Evolutionary conservation across 2,888 invertebrate genomes (phyloP), one percentile per base, ranked within the genome.

Genomic region (Plutella xylostella): DNA sequence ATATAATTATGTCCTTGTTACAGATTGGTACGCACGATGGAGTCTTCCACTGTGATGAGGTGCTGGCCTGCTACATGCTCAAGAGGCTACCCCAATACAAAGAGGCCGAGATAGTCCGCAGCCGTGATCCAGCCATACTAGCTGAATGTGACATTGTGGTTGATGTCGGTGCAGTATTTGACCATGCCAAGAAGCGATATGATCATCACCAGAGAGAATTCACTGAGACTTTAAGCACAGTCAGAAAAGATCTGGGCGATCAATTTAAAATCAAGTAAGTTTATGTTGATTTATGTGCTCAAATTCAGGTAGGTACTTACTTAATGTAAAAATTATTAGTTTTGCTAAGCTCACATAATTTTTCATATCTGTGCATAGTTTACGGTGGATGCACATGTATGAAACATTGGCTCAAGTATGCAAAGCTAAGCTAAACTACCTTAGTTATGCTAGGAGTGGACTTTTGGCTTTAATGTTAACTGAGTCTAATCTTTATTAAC

Each of bases 181-280:
- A 97, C 70, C 92, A 91, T 45, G 76, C 79, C 0, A 89, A 68
- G 47, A 87, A 90, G 49, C 85, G 92, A 50, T 99, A 92, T 72
- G 99, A 99, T 69, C 99, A 99, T 71, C 99, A 99, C 69, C 98
- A 99, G 76, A 87, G 89, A 46, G 86, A 86, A 15, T 94, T 94
- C 58, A 74, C 75, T 34, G 88, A 90, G 38, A 89, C 91, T 0
- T 73, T 93, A 33, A 89, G 89, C 49, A 80, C 87, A 0, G 57
- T 94, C 12, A 72, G 78, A 5, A 90, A 90, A 0, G 88, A 89
- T 47, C 55, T 89, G 33, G 85, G 84, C 0, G 80, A 85, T 44
- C 78, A 87, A 40, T 89, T 85, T 59, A 78, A 86, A 50, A 89
- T 90, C 31, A 89, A 75, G 78, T 80, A 58, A 69, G 77, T 63